Percentiles rank a stretch among this genome's conserved stretches.
Evolutionary conservation across 1,140 invertebrate genomes (phyloP).

Genomic region (Heliconius nattereri): DNA sequence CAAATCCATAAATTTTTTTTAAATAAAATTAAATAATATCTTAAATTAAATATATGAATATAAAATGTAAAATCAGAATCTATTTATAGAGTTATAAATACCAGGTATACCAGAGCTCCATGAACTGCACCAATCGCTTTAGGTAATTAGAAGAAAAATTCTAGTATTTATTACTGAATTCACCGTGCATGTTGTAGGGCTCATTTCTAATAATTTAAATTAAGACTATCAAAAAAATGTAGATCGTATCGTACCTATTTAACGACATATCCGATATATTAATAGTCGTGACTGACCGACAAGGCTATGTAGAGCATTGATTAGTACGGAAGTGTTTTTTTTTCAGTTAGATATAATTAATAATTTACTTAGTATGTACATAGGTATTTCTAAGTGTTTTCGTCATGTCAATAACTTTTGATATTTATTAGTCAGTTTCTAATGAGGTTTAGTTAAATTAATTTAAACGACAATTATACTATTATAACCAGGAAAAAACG

Average conservation of each 20-base stretch:
- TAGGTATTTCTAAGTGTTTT: background rate
- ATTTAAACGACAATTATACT: background rate
- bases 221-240: background rate
- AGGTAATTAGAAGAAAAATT: too few species aligned
- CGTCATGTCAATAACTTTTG: background rate
- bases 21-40: too few species aligned
- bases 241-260: background rate
- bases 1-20: too few species aligned
- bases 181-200: too few species aligned
- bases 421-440: background rate
- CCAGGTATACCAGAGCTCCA: too few species aligned
- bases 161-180: too few species aligned
- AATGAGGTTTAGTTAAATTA: background rate
- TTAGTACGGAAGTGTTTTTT: slow-evolving; percentile 11
- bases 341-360: background rate
- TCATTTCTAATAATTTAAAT: background rate
- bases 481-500: too few species aligned
- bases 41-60: too few species aligned
- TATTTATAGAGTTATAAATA: too few species aligned
- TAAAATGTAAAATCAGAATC: too few species aligned
- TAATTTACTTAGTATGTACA: background rate
- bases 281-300: background rate
- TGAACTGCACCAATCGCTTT: too few species aligned
- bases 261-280: slow-evolving; percentile 4
- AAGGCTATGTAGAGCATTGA: background rate